Evolutionary conservation across 2,888 invertebrate species (phyloP).

Genomic region (Platycnemis pennipes): DNA sequence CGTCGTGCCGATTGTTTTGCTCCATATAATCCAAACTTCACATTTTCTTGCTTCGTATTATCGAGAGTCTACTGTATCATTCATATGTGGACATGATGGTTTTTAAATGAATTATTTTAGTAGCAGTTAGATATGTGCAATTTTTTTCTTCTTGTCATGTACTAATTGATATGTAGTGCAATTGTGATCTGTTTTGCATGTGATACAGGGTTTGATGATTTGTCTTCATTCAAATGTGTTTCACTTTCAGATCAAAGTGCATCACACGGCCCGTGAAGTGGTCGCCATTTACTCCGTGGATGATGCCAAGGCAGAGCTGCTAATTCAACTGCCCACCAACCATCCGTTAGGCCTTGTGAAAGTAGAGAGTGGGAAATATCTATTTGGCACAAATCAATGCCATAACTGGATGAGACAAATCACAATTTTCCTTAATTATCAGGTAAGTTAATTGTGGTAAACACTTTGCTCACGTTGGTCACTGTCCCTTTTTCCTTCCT

Average conservation of each 20-base stretch:
- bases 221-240: background rate
- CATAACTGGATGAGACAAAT: slow-evolving; percentile 90
- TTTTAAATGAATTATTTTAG: too few species aligned
- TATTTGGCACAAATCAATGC: slow-evolving; percentile 87
- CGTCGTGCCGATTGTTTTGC: too few species aligned
- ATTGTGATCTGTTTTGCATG: too few species aligned
- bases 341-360: slow-evolving; percentile 91
- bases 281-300: slow-evolving; percentile 90
- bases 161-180: background rate
- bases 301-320: slow-evolving; percentile 89
- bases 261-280: slow-evolving; percentile 88
- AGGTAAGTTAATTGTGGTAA: slow-evolving; percentile 81
- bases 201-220: background rate
- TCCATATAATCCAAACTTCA: too few species aligned
- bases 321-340: slow-evolving; percentile 88
- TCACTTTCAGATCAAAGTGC: slow-evolving; percentile 84
- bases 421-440: slow-evolving; percentile 92
- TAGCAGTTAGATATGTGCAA: background rate
- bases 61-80: too few species aligned
- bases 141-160: slow-evolving; percentile 28
- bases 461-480: background rate
- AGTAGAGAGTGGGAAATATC: slow-evolving; percentile 85
- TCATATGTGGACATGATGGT: too few species aligned
- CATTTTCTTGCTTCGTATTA: too few species aligned
- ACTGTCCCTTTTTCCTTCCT: background rate